Conservation (phyloP, 2,113 vertebrate species). For the Atrichornis clamosus region DNA sequence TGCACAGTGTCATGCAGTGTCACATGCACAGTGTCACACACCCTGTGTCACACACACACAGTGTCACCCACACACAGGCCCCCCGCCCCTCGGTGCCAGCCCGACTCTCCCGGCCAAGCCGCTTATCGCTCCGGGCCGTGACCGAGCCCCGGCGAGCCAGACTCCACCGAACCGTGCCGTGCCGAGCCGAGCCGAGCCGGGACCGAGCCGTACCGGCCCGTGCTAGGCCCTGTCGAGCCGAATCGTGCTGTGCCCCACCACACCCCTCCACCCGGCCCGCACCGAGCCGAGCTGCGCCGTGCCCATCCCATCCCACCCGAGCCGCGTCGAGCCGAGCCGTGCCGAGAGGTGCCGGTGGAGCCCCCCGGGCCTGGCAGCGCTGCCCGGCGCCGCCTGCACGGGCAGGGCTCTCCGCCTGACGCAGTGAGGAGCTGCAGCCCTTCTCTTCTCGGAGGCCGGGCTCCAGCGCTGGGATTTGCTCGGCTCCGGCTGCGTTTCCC, state of each 20-base stretch:
- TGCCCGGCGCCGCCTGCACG: slow-evolving; percentile 51
- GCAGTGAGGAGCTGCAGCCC: slow-evolving; percentile 83
- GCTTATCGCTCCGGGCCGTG: not conserved
- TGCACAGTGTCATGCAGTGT: not conserved
- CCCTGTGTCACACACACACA: not conserved
- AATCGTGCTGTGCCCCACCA: not conserved
- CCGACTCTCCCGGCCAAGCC: not conserved
- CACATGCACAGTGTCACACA: not conserved
- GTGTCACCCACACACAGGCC: not conserved
- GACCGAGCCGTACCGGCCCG: not conserved
- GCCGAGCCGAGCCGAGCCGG: not conserved
- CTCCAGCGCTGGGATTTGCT: slow-evolving; percentile 74
- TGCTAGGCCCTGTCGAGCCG: not conserved
- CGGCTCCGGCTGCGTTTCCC: slow-evolving; percentile 32
- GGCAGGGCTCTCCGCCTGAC: slow-evolving; percentile 76
- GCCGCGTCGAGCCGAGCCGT: not conserved
- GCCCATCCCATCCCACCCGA: not conserved
- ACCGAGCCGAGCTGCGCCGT: not conserved
- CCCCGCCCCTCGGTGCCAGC: not conserved
- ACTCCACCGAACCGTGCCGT: not conserved
- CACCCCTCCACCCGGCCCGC: not conserved
- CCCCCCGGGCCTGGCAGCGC: slow-evolving; percentile 44
- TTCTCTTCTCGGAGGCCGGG: slow-evolving; percentile 63
- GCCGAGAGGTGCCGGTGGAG: not conserved
- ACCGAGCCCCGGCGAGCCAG: not conserved